phyloP scores from a whole-genome alignment of 2,888 invertebrate genomes.

The Stegophylla sp. region DNA sequence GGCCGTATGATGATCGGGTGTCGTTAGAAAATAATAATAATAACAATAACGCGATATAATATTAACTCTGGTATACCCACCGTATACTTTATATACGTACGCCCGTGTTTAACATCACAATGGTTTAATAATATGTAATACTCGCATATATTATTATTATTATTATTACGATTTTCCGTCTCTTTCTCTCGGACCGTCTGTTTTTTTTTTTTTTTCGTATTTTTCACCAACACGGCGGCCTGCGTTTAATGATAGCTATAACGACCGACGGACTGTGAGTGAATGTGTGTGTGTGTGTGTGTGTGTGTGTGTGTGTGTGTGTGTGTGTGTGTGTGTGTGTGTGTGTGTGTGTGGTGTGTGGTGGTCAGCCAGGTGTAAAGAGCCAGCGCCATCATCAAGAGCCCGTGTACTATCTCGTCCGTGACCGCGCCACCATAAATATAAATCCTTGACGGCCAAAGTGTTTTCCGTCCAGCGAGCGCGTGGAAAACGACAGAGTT shows the following conservation, averaged over 20 bases:
- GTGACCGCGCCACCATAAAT: conserved; percentile 53
- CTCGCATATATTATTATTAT: background rate
- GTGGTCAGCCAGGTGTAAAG: conserved; percentile 56
- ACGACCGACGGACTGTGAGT: background rate
- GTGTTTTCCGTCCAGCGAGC: conserved; percentile 29
- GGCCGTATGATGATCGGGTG: conserved; percentile 21
- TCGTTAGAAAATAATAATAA: background rate
- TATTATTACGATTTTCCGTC: background rate
- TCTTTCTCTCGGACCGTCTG: background rate
- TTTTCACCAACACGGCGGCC: background rate
- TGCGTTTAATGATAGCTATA: conserved; percentile 5
- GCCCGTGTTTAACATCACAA: background rate
- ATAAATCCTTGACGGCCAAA: conserved; percentile 39
- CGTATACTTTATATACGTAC: no score
- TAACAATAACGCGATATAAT: no score
- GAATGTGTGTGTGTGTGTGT: background rate
- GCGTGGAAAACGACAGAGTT: conserved; percentile 16
- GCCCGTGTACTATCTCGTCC: conserved; percentile 45
- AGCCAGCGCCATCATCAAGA: conserved; percentile 47
- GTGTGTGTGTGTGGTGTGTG: background rate
- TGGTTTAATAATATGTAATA: background rate
- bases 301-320: background rate
- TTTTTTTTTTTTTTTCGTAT: background rate
- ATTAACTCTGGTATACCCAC: background rate
- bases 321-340: background rate